These are phyloP conservation scores for Machaerirhynchus nigripectus DNA, from an alignment of 2,113 vertebrate species.

Conservation along the genomic window DNA sequence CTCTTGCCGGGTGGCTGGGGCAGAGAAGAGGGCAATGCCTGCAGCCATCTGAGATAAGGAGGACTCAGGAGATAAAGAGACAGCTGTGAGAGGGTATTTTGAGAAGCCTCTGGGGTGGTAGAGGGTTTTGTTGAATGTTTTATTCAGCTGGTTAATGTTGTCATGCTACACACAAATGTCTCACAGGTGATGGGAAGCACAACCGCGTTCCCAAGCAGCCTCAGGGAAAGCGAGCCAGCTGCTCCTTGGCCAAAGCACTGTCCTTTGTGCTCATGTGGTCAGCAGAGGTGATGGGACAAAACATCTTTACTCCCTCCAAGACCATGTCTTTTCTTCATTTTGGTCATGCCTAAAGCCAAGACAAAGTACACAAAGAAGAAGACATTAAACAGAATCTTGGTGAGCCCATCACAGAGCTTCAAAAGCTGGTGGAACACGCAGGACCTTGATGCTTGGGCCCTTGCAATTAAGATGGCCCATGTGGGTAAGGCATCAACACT, in stretches of 20 bases:
- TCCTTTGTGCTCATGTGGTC: background rate
- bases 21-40: background rate
- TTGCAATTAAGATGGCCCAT: background rate
- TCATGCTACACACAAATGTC: background rate
- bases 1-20: background rate
- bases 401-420: accelerated
- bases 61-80: background rate
- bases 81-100: background rate
- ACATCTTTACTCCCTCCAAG: background rate
- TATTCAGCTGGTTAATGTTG: background rate
- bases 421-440: background rate
- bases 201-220: background rate
- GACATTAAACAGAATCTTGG: background rate
- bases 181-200: background rate
- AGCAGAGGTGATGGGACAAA: background rate
- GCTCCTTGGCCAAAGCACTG: background rate
- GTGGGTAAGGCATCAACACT: background rate
- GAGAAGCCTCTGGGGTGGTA: background rate
- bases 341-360: background rate
- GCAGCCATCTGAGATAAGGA: background rate
- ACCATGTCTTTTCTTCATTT: background rate
- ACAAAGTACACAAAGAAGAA: background rate
- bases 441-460: background rate
- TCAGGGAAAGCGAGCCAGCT: background rate
- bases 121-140: background rate